Evolutionary conservation across 2,113 vertebrate genomes (phyloP).

Genomic region (Apaloderma vittatum): DNA sequence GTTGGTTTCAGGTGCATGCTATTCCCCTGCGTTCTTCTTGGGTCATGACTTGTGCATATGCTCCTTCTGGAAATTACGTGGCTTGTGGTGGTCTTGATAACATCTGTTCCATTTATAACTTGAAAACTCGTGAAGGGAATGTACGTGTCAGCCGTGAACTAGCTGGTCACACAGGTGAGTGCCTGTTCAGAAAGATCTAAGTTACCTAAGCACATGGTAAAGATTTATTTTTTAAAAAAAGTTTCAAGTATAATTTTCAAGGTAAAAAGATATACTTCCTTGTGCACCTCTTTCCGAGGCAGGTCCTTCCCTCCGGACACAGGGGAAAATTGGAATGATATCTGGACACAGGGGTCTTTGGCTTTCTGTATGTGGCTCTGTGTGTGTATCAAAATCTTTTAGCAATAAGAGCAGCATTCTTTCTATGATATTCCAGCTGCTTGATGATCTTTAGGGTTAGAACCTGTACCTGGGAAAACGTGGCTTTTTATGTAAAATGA

Average conservation of each 20-base stretch:
- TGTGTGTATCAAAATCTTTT: not conserved
- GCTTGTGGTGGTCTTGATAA: slow-evolving; percentile 98
- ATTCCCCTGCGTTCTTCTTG: slow-evolving; percentile 98
- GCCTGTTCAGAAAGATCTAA: not conserved
- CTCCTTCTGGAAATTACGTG: slow-evolving; percentile 97
- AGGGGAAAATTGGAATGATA: not conserved
- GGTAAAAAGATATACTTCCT: fast-evolving
- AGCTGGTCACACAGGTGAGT: slow-evolving; percentile 95
- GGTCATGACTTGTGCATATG: slow-evolving; percentile 99
- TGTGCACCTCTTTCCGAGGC: not conserved
- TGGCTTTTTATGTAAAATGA: not conserved
- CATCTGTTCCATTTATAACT: slow-evolving; percentile 99
- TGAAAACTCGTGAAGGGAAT: slow-evolving; percentile 98
- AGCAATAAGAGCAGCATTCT: not conserved
- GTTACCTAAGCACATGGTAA: not conserved
- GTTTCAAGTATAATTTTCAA: not conserved
- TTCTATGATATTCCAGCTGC: not conserved
- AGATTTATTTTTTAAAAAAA: not conserved
- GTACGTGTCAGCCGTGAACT: slow-evolving; percentile 97
- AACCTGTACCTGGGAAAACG: not conserved
- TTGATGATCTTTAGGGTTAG: not conserved
- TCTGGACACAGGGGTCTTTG: not conserved
- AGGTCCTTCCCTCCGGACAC: not conserved
- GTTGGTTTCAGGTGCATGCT: slow-evolving; percentile 88
- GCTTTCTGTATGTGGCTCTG: not conserved